Evolutionary conservation across 2,797 vertebrate genomes (phyloP).

Genomic region (Poeciliopsis turneri): DNA sequence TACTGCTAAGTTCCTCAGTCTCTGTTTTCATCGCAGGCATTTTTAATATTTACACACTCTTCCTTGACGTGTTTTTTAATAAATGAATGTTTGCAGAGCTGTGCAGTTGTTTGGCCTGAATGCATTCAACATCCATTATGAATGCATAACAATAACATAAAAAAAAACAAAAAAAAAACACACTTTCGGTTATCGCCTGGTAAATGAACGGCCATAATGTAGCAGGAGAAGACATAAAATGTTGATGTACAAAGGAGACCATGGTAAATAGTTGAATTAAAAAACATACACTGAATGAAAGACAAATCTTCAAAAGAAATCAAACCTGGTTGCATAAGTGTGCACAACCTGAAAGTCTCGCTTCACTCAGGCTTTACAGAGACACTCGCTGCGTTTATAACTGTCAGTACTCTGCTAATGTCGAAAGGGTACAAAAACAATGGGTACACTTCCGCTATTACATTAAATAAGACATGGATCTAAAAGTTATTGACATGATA

Average conservation of each 20-base stretch:
- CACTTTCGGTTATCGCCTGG: not conserved
- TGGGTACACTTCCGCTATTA: no score
- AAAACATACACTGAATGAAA: not conserved
- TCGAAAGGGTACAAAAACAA: no score
- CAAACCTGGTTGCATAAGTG: not conserved
- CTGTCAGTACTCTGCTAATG: no score
- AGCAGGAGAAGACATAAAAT: not conserved
- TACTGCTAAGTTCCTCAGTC: slow-evolving; percentile 11
- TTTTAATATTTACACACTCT: not conserved
- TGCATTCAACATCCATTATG: not conserved
- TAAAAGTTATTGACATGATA: no score
- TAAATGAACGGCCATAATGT: not conserved
- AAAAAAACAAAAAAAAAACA: not conserved
- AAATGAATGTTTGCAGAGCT: not conserved
- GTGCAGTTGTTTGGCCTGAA: not conserved
- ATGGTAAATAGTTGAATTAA: not conserved
- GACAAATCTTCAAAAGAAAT: not conserved
- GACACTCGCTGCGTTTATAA: not conserved
- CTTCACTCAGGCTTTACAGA: not conserved
- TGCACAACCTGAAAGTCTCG: not conserved
- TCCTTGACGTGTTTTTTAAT: not conserved
- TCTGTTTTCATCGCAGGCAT: not conserved
- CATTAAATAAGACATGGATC: no score
- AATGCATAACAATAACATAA: not conserved
- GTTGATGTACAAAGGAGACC: not conserved